Evolutionary conservation across 2,888 invertebrate species (phyloP), one percentile per base, ranked within the genome.

Genomic region (Stenotaenia linearis): DNA sequence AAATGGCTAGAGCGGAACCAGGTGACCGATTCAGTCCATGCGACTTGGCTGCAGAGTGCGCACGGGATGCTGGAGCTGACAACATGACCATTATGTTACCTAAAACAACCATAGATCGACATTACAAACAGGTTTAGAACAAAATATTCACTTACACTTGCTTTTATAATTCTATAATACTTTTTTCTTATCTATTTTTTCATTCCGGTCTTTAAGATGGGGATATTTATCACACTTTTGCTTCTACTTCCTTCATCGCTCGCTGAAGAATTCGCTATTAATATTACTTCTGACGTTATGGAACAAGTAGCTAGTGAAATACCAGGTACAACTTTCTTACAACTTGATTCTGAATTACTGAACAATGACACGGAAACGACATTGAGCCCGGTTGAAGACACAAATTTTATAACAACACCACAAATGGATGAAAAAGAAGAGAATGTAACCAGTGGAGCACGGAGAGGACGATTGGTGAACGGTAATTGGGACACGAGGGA

Each of bases 401-500:
- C 61, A 9, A 61, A 1, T 61, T 25, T 25, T 9, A 25, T 25
- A 25, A 5, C 23, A 61, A 7, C 61, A 1, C 23, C 12, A 15
- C n/a, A 61, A 25, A 10, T 25, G 10, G 10, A 25, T n/a, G 45
- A 45, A 18, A 45, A 45, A 4, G 61, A 61, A 25, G 61, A 23
- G 12, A 61, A 61, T 23, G 61, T 61, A 25, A 75, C 75, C 9
- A 75, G 75, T 75, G 78, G 78, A n/a, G 35, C 23, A 21, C 69
- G 79, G 4, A 25, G 35, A 37, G 79, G 79, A 25, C 69, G 79
- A 37, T 25, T 79, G 37, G 69, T 79, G 37, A 74, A 23, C 28
- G 79, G 79, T 50, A 74, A 50, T 37, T 79, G 79, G 79, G 75
- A 79, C 37, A 69, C 79, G 28, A 40, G 79, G 37, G 50, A 74